Evolutionary conservation across 1,140 invertebrate species (phyloP), one percentile per base, ranked within the genome.

Genomic region (Thaumatotibia leucotreta): DNA sequence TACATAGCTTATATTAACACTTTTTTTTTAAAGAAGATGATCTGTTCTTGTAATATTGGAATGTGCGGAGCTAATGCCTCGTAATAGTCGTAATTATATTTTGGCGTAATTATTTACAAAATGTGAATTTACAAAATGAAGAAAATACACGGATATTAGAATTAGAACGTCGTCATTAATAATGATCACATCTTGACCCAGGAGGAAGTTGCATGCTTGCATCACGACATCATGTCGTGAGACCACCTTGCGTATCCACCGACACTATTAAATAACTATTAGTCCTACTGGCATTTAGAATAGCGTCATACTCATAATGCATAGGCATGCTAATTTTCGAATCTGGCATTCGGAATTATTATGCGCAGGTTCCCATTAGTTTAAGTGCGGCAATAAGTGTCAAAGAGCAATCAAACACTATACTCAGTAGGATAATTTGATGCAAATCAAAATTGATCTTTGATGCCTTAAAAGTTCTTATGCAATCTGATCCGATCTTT

Each of bases 221-320:
- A 11, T 31, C 52, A 58, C 24, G 33, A 20, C 49, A 10, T 20
- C n/a, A 61, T 8, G 32, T 10, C 61, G 61, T 35, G 61, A 62
- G 61, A 62, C 9, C 10, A 8, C 6, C 27, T 35, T 35, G 61
- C 32, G 14, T 9, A 6, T 20, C 61, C 8, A 14, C 27, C 8
- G 17, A 8, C 32, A 11, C 14, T 62, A 62, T 62, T 62, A 62
- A 62, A 62, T 62, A 35, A 58, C 64, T 52, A 66, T 66, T 66
- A 66, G 39, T 32, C 63, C 54, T 20, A 50, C 64, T 66, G 64
- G 54, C 64, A 66, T 66, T 66, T 66, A 22, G 24, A 62, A 58
- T 14, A 27, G 52, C 52, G 14, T 14, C 39, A 49, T 58, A 58
- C 14, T 14, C 39, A 49, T 58, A 58, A 58, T 58, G 52, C 52